Percentiles rank a stretch among this genome's conserved stretches.
These are phyloP conservation scores for Baryphthengus martii DNA, from an alignment of 2,113 vertebrate genomes.

Conservation along the genomic window DNA sequence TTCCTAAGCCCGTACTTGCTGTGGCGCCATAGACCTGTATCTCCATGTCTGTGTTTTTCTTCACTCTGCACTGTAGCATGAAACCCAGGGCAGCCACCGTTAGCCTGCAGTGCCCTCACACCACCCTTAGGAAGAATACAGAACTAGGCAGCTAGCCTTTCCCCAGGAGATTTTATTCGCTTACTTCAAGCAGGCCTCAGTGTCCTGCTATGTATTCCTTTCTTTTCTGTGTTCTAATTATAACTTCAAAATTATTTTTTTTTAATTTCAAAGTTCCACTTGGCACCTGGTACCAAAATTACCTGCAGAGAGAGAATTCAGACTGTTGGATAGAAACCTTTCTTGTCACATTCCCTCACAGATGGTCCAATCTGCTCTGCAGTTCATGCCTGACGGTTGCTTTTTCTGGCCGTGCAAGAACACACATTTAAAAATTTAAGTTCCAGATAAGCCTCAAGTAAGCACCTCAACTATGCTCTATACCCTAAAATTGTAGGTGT, in stretches of 20 bases:
- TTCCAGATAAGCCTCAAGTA: neutral
- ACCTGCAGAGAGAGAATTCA: neutral
- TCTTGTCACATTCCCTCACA: neutral
- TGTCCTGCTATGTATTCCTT: neutral
- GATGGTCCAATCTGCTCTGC: constrained; percentile 4
- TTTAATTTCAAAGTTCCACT: neutral
- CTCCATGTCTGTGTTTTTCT: neutral
- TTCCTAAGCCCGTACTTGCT: neutral
- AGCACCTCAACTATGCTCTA: neutral
- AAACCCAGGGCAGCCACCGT: neutral
- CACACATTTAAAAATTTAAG: neutral
- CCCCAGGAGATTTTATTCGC: neutral
- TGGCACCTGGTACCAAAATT: neutral
- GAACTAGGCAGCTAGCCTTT: neutral
- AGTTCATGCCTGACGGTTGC: neutral
- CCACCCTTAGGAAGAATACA: neutral
- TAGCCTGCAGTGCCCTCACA: neutral
- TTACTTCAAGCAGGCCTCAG: neutral
- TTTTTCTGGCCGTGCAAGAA: neutral
- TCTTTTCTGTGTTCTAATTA: neutral
- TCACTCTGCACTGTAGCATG: neutral
- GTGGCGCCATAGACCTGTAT: neutral
- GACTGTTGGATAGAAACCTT: neutral
- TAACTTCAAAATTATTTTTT: neutral
- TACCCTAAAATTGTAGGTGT: neutral